These are phyloP conservation scores for Canis aureus DNA, from an alignment of 2,113 vertebrate species.

Conservation along the genomic window DNA sequence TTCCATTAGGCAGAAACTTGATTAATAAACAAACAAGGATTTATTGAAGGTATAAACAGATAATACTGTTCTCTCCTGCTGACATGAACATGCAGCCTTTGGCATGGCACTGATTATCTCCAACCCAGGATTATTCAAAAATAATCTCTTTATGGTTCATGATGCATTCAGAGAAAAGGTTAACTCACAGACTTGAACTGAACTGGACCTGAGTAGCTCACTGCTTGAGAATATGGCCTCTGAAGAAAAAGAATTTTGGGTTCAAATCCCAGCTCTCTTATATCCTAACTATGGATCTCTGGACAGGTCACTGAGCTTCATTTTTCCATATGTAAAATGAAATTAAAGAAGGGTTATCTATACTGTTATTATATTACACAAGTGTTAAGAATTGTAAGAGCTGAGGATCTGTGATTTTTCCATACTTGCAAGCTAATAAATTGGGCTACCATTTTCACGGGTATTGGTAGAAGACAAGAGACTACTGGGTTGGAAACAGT, in stretches of 20 bases:
- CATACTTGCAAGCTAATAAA: not conserved
- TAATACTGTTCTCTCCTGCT: not conserved
- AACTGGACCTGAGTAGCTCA: not conserved
- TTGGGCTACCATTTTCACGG: not conserved
- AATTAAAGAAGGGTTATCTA: not conserved
- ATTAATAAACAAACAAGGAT: slow-evolving; percentile 49
- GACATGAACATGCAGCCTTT: not conserved
- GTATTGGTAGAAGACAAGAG: not conserved
- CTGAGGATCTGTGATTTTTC: not conserved
- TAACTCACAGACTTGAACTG: not conserved
- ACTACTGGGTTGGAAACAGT: not conserved
- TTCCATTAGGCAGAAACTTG: not conserved
- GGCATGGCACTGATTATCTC: not conserved
- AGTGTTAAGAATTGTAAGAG: not conserved
- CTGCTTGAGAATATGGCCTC: not conserved
- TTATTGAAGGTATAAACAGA: not conserved
- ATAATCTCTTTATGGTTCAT: slow-evolving; percentile 1
- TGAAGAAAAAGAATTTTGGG: not conserved
- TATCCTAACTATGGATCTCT: not conserved
- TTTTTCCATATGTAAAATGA: not conserved
- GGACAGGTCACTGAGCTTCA: not conserved
- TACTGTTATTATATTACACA: not conserved
- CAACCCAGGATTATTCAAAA: not conserved
- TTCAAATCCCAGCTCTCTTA: not conserved
- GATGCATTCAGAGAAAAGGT: not conserved